Conservation (phyloP, 2,888 invertebrate species). For the Agrochola macilenta region DNA sequence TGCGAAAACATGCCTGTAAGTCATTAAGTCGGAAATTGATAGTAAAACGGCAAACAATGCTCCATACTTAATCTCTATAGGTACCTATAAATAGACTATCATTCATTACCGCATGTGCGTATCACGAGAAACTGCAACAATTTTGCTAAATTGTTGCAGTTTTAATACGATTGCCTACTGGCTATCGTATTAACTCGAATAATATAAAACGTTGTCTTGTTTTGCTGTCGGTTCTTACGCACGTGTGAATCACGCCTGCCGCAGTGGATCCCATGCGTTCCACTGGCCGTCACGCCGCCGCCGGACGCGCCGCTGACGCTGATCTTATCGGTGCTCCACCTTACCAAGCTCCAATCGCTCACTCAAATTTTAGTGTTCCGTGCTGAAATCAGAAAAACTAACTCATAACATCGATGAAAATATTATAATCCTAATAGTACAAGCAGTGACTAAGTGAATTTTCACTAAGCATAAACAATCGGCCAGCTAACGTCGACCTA, state of each 20-base stretch:
- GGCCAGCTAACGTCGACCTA: background rate
- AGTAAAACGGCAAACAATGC: slow-evolving; percentile 29
- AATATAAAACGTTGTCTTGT: slow-evolving; percentile 45
- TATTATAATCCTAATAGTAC: background rate
- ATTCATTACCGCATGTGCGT: slow-evolving; percentile 22
- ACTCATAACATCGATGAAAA: background rate
- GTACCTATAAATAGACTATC: background rate
- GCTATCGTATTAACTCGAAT: background rate
- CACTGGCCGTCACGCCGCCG: slow-evolving; percentile 36
- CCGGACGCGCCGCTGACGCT: slow-evolving; percentile 10
- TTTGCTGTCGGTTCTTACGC: slow-evolving; percentile 54
- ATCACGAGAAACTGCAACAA: slow-evolving; percentile 23
- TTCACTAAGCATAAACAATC: background rate
- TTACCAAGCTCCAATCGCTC: slow-evolving; percentile 20
- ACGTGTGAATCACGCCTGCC: slow-evolving; percentile 72
- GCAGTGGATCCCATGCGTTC: slow-evolving; percentile 69
- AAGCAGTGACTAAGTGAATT: background rate
- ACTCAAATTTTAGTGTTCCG: slow-evolving; percentile 38
- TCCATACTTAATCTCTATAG: slow-evolving; percentile 3
- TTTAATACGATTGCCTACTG: too few relatives aligned
- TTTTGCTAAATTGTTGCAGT: background rate
- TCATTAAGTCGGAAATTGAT: slow-evolving; percentile 32
- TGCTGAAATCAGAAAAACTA: slow-evolving; percentile 32
- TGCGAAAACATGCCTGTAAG: slow-evolving; percentile 22
- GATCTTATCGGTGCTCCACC: slow-evolving; percentile 66